Conservation (phyloP, 1,140 invertebrate species). For the Gonioctena quinquepunctata region DNA sequence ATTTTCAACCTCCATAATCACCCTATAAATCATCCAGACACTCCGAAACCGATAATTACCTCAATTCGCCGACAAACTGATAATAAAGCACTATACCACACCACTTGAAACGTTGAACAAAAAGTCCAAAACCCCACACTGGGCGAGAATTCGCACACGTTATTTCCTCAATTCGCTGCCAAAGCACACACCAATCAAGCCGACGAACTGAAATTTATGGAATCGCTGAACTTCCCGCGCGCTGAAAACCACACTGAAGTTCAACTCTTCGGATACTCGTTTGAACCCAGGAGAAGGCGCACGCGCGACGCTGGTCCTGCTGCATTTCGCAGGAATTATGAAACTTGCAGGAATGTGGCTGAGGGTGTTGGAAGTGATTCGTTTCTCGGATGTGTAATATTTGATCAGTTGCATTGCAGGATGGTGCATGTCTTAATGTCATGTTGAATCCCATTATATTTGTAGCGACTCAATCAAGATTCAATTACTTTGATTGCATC, state of each 20-base stretch:
- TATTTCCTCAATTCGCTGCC: neutral
- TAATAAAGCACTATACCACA: neutral
- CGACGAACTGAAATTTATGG: constrained; percentile 10
- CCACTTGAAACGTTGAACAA: neutral
- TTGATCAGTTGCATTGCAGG: neutral
- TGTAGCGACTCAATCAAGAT: too few species aligned
- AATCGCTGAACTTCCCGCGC: constrained; percentile 38
- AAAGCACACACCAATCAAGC: neutral
- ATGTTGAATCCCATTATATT: too few species aligned
- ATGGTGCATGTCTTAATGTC: neutral
- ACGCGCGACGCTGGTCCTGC: constrained; percentile 36
- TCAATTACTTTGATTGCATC: too few species aligned
- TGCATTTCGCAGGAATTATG: constrained; percentile 37
- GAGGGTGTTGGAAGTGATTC: neutral
- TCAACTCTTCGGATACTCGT: constrained; percentile 32
- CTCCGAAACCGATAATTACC: neutral
- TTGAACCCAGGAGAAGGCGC: constrained; percentile 26
- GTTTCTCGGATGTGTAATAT: neutral
- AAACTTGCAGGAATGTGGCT: constrained; percentile 26
- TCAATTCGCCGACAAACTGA: neutral
- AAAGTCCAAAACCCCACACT: neutral
- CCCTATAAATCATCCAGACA: neutral
- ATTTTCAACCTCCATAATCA: neutral
- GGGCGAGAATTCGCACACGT: neutral
- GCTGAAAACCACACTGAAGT: constrained; percentile 45